Conservation (phyloP, 2,888 invertebrate genomes). For the Operophtera brumata region DNA sequence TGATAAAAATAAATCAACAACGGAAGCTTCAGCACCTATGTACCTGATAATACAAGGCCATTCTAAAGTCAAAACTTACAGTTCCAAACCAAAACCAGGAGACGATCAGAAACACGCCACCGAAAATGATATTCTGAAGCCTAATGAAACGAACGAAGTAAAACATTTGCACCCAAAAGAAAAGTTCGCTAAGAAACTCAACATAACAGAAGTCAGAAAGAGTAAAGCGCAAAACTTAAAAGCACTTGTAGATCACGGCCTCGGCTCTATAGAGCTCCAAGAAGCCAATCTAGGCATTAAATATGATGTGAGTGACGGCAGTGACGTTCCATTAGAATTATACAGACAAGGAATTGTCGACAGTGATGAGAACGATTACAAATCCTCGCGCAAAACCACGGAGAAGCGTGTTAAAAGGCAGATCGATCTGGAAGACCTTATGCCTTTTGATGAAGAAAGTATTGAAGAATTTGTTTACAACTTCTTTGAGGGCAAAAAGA, state of each 20-base stretch:
- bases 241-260: constrained; percentile 61
- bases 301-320: constrained; percentile 80
- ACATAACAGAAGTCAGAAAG: constrained; percentile 45
- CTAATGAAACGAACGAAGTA: constrained; percentile 75
- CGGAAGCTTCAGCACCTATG: constrained; percentile 81
- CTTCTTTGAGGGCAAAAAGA: constrained; percentile 62
- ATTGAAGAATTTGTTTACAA: constrained; percentile 69
- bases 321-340: constrained; percentile 76
- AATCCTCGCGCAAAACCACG: constrained; percentile 37
- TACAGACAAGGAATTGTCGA: constrained; percentile 83
- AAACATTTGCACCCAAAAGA: constrained; percentile 80
- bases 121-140: constrained; percentile 77
- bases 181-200: constrained; percentile 55
- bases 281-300: constrained; percentile 80
- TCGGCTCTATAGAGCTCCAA: constrained; percentile 79
- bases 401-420: constrained; percentile 59
- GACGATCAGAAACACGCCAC: constrained; percentile 62
- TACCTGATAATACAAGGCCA: constrained; percentile 92
- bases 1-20: constrained; percentile 50
- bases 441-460: constrained; percentile 69
- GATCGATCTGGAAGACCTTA: constrained; percentile 64
- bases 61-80: constrained; percentile 92
- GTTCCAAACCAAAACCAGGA: constrained; percentile 77
- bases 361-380: constrained; percentile 67
- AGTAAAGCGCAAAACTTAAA: constrained; percentile 65